Evolutionary conservation across 2,888 invertebrate species (phyloP).

Genomic region (Hololepta plana): DNA sequence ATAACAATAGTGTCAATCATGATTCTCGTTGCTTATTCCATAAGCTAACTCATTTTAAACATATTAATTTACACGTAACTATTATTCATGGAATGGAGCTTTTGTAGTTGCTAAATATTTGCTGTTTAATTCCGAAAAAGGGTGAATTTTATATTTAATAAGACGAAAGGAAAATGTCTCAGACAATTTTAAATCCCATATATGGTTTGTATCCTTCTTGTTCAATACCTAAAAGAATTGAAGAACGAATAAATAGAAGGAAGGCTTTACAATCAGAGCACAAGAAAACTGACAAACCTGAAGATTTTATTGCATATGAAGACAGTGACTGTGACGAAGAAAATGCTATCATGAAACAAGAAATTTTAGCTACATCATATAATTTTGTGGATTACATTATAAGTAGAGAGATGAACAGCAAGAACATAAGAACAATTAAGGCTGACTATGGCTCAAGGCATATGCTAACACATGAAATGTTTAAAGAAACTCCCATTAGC

Average conservation of each 20-base stretch:
- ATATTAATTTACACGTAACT: no score
- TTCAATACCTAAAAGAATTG: slow-evolving; percentile 49
- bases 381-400: slow-evolving; percentile 75
- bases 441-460: slow-evolving; percentile 71
- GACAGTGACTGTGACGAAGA: slow-evolving; percentile 79
- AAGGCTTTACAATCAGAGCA: slow-evolving; percentile 41
- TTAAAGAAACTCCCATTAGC: slow-evolving; percentile 66
- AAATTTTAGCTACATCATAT: slow-evolving; percentile 58
- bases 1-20: no score
- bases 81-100: no score
- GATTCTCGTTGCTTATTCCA: no score
- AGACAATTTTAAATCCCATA: slow-evolving; percentile 48
- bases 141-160: no score
- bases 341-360: slow-evolving; percentile 50
- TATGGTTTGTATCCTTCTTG: slow-evolving; percentile 66
- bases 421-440: slow-evolving; percentile 52
- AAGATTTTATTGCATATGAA: slow-evolving; percentile 79
- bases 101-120: no score
- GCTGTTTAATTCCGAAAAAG: no score
- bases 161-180: slow-evolving; percentile 48
- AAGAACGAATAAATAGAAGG: slow-evolving; percentile 52
- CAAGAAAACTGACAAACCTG: slow-evolving; percentile 71
- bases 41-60: no score
- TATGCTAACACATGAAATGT: slow-evolving; percentile 78
- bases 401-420: slow-evolving; percentile 54